Percentiles rank a stretch among this genome's conserved stretches.
Evolutionary conservation across 1,140 invertebrate species (phyloP).

Genomic region (Capitella teleta): DNA sequence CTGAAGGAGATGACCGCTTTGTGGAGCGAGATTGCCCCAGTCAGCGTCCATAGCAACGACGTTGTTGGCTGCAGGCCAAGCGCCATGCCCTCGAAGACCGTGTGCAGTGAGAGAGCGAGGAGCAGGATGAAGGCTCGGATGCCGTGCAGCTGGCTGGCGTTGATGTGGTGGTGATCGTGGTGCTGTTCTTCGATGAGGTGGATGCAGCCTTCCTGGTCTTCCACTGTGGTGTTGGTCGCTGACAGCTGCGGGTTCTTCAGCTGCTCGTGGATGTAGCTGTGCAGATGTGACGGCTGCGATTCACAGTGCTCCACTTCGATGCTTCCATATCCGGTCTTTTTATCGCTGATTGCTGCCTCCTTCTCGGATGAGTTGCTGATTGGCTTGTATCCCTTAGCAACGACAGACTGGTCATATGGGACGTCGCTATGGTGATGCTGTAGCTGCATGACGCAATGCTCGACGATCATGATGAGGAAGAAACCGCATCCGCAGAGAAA

Average conservation of each 20-base stretch:
- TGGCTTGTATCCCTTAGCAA: neutral
- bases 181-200: neutral
- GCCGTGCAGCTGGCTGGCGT: constrained; percentile 48
- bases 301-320: no score
- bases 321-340: no score
- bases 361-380: neutral
- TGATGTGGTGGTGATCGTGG: neutral
- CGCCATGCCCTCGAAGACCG: constrained; percentile 74
- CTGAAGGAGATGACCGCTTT: constrained; percentile 70
- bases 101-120: constrained; percentile 72
- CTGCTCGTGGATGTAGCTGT: no score
- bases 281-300: no score
- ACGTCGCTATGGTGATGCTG: neutral
- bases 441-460: constrained; percentile 14
- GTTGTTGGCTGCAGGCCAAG: constrained; percentile 56
- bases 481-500: constrained; percentile 24
- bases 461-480: constrained; percentile 23
- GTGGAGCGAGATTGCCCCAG: constrained; percentile 72
- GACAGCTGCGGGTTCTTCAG: neutral
- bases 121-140: constrained; percentile 57
- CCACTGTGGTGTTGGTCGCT: neutral
- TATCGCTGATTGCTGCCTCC: neutral
- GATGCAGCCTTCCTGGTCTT: neutral
- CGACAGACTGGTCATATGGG: neutral
- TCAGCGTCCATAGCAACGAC: constrained; percentile 62